phyloP scores from a whole-genome alignment of 2,888 invertebrate genomes.

The Bedellia somnulentella region DNA sequence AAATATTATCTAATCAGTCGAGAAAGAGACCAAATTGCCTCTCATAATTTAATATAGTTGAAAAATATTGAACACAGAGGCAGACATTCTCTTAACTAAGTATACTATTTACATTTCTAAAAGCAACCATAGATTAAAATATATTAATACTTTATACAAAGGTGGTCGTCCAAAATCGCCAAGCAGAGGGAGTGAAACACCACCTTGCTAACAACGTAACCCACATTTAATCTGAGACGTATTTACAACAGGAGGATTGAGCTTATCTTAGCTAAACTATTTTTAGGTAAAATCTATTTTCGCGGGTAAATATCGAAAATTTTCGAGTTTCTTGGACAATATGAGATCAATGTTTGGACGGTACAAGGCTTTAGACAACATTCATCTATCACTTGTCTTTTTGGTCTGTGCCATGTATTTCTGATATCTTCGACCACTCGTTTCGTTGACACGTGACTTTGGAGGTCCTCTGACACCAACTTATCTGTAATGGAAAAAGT shows the following conservation, averaged over 20 bases:
- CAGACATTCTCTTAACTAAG: too few species aligned
- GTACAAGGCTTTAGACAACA: conserved; percentile 37
- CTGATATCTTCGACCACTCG: conserved; percentile 18
- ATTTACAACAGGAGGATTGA: conserved; percentile 13
- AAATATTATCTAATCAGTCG: too few species aligned
- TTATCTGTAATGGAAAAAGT: conserved; percentile 24
- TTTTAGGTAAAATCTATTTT: conserved; percentile 12
- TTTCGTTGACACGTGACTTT: conserved; percentile 18
- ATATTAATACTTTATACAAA: too few species aligned
- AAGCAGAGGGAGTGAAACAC: too few species aligned
- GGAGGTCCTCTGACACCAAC: conserved; percentile 27
- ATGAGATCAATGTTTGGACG: conserved; percentile 31
- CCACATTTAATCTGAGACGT: too few species aligned
- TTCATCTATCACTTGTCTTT: conserved; percentile 34
- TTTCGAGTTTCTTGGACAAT: conserved; percentile 34
- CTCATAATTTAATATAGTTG: too few species aligned
- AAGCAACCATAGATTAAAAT: too few species aligned
- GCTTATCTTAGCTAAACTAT: conserved; percentile 13
- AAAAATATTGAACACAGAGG: too few species aligned
- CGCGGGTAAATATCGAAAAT: conserved; percentile 19
- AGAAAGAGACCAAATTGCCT: too few species aligned
- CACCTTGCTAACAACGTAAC: too few species aligned
- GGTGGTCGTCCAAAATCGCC: too few species aligned
- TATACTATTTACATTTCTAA: too few species aligned
- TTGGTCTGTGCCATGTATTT: conserved; percentile 27